These are phyloP conservation scores for Hirtodrosophila cameraria DNA, from an alignment of 2,888 invertebrate species.

Conservation along the genomic window DNA sequence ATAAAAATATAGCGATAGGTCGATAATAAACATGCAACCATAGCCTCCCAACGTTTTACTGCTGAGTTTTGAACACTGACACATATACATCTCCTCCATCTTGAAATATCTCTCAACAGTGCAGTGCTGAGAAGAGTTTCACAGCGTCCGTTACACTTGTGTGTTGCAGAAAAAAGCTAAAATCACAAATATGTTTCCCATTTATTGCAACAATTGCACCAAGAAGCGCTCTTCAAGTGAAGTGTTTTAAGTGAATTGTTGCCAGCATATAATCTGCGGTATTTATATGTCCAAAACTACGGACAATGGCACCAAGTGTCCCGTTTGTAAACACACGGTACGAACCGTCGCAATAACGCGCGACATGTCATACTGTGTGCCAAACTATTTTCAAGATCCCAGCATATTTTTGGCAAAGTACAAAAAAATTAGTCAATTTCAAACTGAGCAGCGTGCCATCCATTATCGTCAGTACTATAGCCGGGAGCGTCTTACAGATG, in stretches of 20 bases:
- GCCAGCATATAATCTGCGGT: conserved; percentile 54
- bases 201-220: conserved; percentile 54
- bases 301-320: conserved; percentile 25
- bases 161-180: too few relatives aligned
- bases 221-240: too few relatives aligned
- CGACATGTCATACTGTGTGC: conserved; percentile 39
- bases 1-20: too few relatives aligned
- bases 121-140: too few relatives aligned
- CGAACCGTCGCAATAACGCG: conserved; percentile 19
- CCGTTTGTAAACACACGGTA: conserved; percentile 30
- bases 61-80: too few relatives aligned
- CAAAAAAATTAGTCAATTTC: conserved; percentile 41
- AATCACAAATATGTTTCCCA: conserved; percentile 49
- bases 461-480: conserved; percentile 27
- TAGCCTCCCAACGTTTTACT: too few relatives aligned
- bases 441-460: conserved; percentile 34
- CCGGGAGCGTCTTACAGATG: neutral
- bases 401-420: conserved; percentile 31
- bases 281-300: conserved; percentile 22
- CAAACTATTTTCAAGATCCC: conserved; percentile 56
- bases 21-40: too few relatives aligned
- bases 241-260: conserved; percentile 35
- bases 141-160: too few relatives aligned
- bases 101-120: too few relatives aligned
- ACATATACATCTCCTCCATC: too few relatives aligned